Conservation (phyloP, 2,113 vertebrate genomes). For the Apus apus region DNA sequence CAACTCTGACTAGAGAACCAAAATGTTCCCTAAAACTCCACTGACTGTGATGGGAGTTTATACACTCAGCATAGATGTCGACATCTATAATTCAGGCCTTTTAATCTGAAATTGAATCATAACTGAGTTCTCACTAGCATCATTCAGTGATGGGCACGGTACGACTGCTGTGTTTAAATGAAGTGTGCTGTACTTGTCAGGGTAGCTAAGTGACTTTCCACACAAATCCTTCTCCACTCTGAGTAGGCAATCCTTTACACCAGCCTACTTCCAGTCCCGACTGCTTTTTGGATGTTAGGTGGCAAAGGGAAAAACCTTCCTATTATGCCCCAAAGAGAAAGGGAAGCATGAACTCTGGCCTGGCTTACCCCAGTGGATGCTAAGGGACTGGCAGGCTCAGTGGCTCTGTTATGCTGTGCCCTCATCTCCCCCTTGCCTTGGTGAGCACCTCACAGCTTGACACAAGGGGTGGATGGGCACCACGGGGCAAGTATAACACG, state of each 20-base stretch:
- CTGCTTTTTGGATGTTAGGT: neutral
- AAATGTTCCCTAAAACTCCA: neutral
- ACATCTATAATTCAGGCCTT: neutral
- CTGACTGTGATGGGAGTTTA: neutral
- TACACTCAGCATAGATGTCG: neutral
- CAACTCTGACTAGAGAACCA: neutral
- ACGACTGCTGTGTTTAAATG: neutral
- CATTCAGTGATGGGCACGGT: neutral
- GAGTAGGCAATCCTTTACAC: neutral
- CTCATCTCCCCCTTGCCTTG: neutral
- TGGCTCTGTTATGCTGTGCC: neutral
- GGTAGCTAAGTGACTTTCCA: neutral
- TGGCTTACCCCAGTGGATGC: neutral
- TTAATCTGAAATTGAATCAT: neutral
- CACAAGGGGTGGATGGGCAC: neutral
- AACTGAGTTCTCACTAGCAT: neutral
- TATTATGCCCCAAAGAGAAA: fast-evolving
- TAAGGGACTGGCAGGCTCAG: neutral
- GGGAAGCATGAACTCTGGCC: neutral
- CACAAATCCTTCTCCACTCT: neutral
- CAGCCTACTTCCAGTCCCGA: neutral
- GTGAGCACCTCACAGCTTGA: neutral
- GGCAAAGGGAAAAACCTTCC: neutral
- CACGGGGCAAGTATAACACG: fast-evolving
- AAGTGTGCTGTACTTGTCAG: neutral